Evolutionary conservation across 2,113 vertebrate species (phyloP).

Genomic region (Urocitellus parryii): DNA sequence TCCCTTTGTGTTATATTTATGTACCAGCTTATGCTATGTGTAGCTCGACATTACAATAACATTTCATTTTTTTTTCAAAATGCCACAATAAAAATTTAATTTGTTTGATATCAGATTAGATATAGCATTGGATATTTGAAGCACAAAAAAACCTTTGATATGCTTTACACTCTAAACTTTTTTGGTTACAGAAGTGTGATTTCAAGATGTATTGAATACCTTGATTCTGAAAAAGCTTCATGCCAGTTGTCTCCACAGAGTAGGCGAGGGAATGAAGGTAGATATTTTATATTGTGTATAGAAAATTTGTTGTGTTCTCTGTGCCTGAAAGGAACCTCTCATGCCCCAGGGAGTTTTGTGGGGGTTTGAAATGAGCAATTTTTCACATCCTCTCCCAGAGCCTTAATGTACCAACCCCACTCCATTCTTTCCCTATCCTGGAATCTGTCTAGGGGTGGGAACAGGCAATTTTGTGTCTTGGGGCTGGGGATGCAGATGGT

Average conservation of each 20-base stretch:
- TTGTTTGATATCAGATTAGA: slow-evolving; percentile 73
- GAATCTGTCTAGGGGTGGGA: neutral
- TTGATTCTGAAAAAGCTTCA: slow-evolving; percentile 70
- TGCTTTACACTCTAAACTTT: slow-evolving; percentile 41
- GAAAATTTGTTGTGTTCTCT: slow-evolving; percentile 54
- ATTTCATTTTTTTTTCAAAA: slow-evolving; percentile 45
- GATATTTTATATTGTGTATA: slow-evolving; percentile 74
- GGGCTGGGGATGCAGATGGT: neutral
- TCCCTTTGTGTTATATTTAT: slow-evolving; percentile 41
- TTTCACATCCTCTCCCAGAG: neutral
- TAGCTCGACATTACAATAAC: neutral
- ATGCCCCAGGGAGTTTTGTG: neutral
- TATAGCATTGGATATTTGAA: slow-evolving; percentile 77
- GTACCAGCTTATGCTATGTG: neutral
- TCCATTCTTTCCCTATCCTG: neutral
- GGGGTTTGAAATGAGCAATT: neutral
- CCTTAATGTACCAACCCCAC: neutral
- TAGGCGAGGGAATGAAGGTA: slow-evolving; percentile 22
- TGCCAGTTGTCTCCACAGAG: slow-evolving; percentile 60
- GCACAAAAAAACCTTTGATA: slow-evolving; percentile 53
- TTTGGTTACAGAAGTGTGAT: slow-evolving; percentile 73
- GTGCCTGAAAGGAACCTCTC: neutral
- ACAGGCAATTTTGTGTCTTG: neutral
- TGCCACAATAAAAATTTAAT: slow-evolving; percentile 68
- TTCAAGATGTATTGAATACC: slow-evolving; percentile 71